These are phyloP conservation scores for Tenthredo livida DNA, from an alignment of 2,888 invertebrate genomes.

Conservation along the genomic window DNA sequence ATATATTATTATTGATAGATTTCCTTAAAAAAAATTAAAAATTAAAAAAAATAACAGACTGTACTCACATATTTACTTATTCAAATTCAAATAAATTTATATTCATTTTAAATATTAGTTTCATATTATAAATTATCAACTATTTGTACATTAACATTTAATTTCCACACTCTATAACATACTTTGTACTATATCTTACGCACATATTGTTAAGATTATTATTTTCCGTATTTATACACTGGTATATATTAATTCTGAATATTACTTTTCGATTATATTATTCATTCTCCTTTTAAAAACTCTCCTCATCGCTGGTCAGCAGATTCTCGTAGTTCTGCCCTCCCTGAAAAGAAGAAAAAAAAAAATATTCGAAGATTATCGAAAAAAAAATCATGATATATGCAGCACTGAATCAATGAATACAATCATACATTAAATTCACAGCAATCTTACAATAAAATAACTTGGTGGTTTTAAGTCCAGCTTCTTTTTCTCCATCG, in stretches of 20 bases:
- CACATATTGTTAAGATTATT: neutral
- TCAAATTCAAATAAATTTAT: neutral
- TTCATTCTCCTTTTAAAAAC: neutral
- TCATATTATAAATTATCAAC: neutral
- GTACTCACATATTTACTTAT: too few relatives aligned
- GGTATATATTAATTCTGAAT: neutral
- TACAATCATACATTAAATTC: neutral
- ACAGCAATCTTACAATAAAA: neutral
- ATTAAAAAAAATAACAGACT: too few relatives aligned
- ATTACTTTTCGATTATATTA: neutral
- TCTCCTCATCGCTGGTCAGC: slow-evolving; percentile 15
- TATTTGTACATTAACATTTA: neutral
- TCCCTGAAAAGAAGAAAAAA: neutral
- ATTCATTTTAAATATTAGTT: neutral
- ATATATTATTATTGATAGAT: too few relatives aligned
- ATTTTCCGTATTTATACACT: neutral
- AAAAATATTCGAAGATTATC: neutral
- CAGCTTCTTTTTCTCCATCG: neutral
- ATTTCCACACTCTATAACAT: neutral
- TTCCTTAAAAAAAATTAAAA: too few relatives aligned
- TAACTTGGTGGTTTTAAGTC: neutral
- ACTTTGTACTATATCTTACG: neutral
- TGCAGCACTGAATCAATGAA: neutral
- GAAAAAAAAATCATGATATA: neutral
- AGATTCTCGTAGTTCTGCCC: neutral